Evolutionary conservation across 2,797 vertebrate genomes (phyloP).

Genomic region (Centroberyx gerrardi): DNA sequence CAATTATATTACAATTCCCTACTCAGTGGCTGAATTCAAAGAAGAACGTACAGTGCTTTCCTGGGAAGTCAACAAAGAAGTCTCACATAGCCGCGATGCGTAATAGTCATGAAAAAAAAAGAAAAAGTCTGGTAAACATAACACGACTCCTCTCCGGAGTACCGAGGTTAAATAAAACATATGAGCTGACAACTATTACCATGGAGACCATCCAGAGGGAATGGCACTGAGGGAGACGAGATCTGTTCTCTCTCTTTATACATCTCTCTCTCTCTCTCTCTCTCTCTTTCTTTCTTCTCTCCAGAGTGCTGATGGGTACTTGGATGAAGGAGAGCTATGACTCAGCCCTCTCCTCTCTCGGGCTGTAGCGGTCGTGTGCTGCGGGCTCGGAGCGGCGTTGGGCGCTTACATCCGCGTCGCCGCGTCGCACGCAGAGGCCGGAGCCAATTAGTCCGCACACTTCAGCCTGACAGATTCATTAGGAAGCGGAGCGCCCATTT

Average conservation of each 20-base stretch:
- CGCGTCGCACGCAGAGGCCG: constrained; percentile 18
- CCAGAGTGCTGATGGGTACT: constrained; percentile 41
- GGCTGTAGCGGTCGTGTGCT: constrained; percentile 6
- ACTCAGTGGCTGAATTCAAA: neutral
- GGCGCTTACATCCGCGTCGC: constrained; percentile 8
- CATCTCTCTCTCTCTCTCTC: constrained; percentile 17
- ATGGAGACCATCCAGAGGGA: constrained; percentile 70
- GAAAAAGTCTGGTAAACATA: constrained; percentile 29
- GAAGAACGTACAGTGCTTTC: neutral
- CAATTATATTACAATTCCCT: too few relatives aligned
- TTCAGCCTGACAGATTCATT: constrained; percentile 20
- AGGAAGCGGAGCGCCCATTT: constrained; percentile 18
- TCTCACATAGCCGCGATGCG: constrained; percentile 39
- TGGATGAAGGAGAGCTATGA: constrained; percentile 37
- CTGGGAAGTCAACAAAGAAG: constrained; percentile 1
- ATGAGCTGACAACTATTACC: constrained; percentile 68
- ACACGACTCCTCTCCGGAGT: constrained; percentile 38
- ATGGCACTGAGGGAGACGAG: constrained; percentile 28
- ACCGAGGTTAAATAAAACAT: constrained; percentile 70
- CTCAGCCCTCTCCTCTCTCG: constrained; percentile 33
- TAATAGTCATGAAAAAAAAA: constrained; percentile 18
- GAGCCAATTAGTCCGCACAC: constrained; percentile 50
- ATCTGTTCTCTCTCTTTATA: constrained; percentile 35
- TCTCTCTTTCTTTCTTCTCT: constrained; percentile 24
- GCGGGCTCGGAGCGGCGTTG: neutral